Conservation (phyloP, 2,797 vertebrate genomes). For the Florisuga fusca region DNA sequence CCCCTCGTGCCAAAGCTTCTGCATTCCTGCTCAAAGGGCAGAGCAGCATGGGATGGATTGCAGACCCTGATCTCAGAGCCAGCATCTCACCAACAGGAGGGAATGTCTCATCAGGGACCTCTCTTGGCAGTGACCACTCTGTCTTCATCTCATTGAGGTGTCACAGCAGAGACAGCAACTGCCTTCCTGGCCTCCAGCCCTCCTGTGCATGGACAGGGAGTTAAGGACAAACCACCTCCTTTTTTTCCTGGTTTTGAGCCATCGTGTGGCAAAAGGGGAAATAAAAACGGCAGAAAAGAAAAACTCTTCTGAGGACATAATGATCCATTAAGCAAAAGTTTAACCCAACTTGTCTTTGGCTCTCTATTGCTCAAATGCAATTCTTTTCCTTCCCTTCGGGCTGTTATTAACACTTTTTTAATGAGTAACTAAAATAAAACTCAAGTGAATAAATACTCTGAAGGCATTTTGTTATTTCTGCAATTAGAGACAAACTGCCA, state of each 20-base stretch:
- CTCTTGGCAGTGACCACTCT: neutral
- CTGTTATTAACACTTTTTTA: slow-evolving; percentile 43
- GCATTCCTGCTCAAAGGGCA: neutral
- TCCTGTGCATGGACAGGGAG: neutral
- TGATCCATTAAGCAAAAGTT: slow-evolving; percentile 15
- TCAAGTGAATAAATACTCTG: slow-evolving; percentile 15
- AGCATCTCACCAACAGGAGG: neutral
- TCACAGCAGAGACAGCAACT: neutral
- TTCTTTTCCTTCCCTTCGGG: slow-evolving; percentile 3
- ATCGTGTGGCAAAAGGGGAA: neutral
- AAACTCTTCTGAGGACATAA: neutral
- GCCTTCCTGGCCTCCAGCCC: too few species aligned
- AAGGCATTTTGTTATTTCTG: slow-evolving; percentile 29
- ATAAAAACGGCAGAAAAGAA: neutral
- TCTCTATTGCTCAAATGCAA: neutral
- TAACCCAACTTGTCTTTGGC: neutral
- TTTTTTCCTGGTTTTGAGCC: neutral
- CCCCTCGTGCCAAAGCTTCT: neutral
- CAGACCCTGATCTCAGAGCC: neutral
- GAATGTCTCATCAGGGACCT: too few species aligned
- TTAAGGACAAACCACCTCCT: neutral
- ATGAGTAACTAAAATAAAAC: slow-evolving; percentile 57
- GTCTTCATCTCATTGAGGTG: too few species aligned
- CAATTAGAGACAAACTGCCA: slow-evolving; percentile 42
- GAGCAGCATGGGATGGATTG: fast-evolving